Percentiles rank a stretch among this genome's conserved stretches.
Conservation (phyloP, 2,113 vertebrate genomes). For the Cyanocitta stelleri region DNA sequence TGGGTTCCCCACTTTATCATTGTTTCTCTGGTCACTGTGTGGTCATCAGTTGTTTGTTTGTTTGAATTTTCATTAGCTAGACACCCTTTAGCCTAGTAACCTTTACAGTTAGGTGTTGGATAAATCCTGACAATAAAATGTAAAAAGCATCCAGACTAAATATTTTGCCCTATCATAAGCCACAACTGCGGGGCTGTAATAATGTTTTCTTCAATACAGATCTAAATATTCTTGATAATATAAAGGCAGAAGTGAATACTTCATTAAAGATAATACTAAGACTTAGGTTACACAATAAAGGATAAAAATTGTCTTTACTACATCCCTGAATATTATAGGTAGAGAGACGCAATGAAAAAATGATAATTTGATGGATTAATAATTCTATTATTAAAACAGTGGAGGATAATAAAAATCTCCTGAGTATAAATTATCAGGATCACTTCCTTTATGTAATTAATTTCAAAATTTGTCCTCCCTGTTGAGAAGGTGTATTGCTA, state of each 20-base stretch:
- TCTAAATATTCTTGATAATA: neutral
- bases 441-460: neutral
- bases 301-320: neutral
- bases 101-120: neutral
- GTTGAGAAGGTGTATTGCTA: neutral
- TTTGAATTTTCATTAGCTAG: neutral
- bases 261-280: neutral
- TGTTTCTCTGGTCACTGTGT: accelerated
- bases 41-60: accelerated
- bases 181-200: neutral
- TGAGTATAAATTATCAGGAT: neutral
- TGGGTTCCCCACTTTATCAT: neutral
- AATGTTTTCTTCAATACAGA: neutral
- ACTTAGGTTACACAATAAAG: neutral
- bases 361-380: neutral
- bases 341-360: neutral
- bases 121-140: neutral
- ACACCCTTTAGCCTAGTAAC: neutral
- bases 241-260: neutral
- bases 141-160: neutral
- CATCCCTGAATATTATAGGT: neutral
- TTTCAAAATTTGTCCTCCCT: neutral
- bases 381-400: neutral
- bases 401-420: neutral
- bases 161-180: neutral